Evolutionary conservation across 2,888 invertebrate genomes (phyloP).

Genomic region (Hartigia nigra): DNA sequence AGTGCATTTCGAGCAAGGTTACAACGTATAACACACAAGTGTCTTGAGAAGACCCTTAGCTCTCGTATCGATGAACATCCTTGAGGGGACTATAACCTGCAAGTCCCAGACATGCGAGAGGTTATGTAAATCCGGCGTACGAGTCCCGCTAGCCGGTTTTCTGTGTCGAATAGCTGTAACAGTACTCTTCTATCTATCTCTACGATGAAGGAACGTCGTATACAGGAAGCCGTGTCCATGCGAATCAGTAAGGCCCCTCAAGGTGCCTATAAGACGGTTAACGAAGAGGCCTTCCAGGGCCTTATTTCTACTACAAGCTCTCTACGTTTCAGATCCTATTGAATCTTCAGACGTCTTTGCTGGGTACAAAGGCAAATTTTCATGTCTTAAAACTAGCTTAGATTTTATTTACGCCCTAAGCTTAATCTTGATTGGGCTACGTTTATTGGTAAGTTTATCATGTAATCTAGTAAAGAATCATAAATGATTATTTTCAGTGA

Average conservation of each 20-base stretch:
- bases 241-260: neutral
- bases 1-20: neutral
- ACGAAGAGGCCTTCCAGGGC: neutral
- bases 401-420: neutral
- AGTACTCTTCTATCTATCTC: slow-evolving; percentile 29
- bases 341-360: neutral
- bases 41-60: neutral
- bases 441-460: neutral
- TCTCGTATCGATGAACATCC: neutral
- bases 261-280: neutral
- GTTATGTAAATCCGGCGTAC: slow-evolving; percentile 56
- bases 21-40: neutral
- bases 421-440: neutral
- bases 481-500: neutral
- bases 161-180: slow-evolving; percentile 64
- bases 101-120: neutral
- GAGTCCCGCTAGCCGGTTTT: slow-evolving; percentile 58
- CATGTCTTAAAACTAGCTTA: neutral
- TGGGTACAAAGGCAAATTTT: neutral
- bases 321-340: neutral
- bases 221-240: neutral
- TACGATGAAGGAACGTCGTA: neutral
- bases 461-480: neutral
- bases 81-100: neutral
- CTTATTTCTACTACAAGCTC: neutral